Base-by-base conservation (phyloP, 2,113 vertebrate genomes). In the Caranx melampygus region DNA sequence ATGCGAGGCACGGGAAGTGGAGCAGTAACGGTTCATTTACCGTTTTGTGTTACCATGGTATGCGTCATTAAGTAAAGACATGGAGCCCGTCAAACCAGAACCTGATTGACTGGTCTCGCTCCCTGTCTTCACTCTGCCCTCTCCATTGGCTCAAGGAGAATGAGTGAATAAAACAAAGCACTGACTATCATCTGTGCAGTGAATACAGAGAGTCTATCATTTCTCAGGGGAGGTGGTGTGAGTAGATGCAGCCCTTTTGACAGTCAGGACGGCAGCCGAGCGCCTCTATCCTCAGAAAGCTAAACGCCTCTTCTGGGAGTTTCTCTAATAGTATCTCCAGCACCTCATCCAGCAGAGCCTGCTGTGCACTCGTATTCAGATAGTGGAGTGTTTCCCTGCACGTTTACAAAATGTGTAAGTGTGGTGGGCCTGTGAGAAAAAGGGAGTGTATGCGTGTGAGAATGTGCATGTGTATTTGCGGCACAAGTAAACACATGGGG, bases 61-160 rank as follows among this genome's bases (percentile, higher is more conserved):
- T 65, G 85, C 59, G 9, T 75, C 83, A 84, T 79, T 83, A 88
- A 79, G 81, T 68, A 47, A 88, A 87, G 76, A 84, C 77, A 72
- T 6, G 34, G 79, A 84, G 76, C 82, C 69, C 63, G 85, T 88
- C 83, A 76, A 81, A 89, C 66, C 83, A 78, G 86, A 90, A 91
- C 81, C 86, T 84, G 83, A 81, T 55, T 35, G 64, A 85, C 82
- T 79, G 61, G 67, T 83, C 67, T 83, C 33, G 15, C 40, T 76
- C 61, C 58, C 57, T 64, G 31, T 37, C 37, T 61, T 76, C 35
- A 31, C 66, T 8, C 14, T 31, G 7, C 45, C 73, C 20, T 16
- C 55, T 74, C 66, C 40, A 51, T 55, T 14, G 20, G 8, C 16
- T 81, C 59, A 12, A 10, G 6, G 72, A 67, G 64, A 71, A 40